phyloP scores from a whole-genome alignment of 2,113 vertebrate species.

The Tinamus guttatus region DNA sequence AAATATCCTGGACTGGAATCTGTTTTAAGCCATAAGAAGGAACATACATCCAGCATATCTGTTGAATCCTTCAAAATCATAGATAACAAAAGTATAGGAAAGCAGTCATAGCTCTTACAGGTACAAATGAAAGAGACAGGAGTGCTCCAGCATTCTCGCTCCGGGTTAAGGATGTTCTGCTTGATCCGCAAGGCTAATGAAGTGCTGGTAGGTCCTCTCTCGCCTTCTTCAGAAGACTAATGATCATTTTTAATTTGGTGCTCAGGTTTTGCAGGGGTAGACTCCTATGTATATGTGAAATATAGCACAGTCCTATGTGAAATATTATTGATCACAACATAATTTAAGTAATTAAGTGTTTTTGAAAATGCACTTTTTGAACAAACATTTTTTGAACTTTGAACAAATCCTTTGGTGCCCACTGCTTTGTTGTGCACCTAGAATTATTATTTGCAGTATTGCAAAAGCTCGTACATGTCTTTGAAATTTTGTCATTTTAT shows the following conservation, averaged over 20 bases:
- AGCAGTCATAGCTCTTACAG: background rate
- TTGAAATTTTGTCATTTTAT: background rate
- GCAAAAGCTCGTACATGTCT: background rate
- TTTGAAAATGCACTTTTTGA: background rate
- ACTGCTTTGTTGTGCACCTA: background rate
- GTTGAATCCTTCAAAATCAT: background rate
- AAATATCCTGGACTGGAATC: background rate
- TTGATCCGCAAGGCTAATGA: background rate
- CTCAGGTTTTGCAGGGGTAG: background rate
- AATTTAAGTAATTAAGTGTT: background rate
- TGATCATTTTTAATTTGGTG: background rate
- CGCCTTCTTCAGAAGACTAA: background rate
- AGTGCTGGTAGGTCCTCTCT: background rate
- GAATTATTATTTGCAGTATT: background rate
- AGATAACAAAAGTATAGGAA: background rate
- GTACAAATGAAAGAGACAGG: background rate
- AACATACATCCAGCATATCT: background rate
- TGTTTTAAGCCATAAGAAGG: background rate
- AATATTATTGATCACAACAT: background rate
- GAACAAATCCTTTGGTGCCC: no score
- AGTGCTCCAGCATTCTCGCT: background rate
- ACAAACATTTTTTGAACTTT: background rate
- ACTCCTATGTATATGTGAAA: no score
- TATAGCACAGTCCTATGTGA: background rate
- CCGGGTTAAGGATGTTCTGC: background rate